Conservation (phyloP, 2,888 invertebrate genomes). For the Actias luna region DNA sequence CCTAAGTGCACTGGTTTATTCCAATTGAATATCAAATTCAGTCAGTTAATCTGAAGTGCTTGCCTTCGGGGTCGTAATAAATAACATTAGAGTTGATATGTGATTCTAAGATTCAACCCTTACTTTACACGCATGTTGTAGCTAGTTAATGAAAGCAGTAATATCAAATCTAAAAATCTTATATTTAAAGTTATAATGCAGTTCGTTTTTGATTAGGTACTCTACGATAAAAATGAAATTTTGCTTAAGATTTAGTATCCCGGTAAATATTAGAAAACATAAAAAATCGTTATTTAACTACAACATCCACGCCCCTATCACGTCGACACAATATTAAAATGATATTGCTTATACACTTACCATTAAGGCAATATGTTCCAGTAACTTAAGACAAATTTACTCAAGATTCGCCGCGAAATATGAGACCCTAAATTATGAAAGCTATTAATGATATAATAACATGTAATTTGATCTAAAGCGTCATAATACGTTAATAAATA, state of each 20-base stretch:
- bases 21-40: background rate
- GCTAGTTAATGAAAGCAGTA: background rate
- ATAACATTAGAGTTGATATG: slow-evolving; percentile 58
- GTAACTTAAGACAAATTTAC: slow-evolving; percentile 78
- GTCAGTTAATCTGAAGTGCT: background rate
- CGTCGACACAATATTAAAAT: slow-evolving; percentile 53
- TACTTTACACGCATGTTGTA: slow-evolving; percentile 22
- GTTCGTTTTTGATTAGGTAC: background rate
- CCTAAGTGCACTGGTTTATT: background rate
- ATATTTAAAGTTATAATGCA: background rate
- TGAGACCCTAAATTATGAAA: slow-evolving; percentile 72
- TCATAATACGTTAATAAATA: slow-evolving; percentile 58
- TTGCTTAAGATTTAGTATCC: slow-evolving; percentile 17
- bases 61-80: slow-evolving; percentile 57
- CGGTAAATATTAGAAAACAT: background rate
- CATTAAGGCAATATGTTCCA: slow-evolving; percentile 60
- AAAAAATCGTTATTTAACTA: slow-evolving; percentile 7
- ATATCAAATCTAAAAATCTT: background rate
- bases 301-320: slow-evolving; percentile 31
- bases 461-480: slow-evolving; percentile 40
- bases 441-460: slow-evolving; percentile 65
- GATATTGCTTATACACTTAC: slow-evolving; percentile 71
- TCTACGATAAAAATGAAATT: background rate
- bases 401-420: slow-evolving; percentile 68
- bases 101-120: slow-evolving; percentile 55